These are phyloP conservation scores for Myripristis jacobus DNA, from an alignment of 2,797 vertebrate genomes.

Conservation along the genomic window DNA sequence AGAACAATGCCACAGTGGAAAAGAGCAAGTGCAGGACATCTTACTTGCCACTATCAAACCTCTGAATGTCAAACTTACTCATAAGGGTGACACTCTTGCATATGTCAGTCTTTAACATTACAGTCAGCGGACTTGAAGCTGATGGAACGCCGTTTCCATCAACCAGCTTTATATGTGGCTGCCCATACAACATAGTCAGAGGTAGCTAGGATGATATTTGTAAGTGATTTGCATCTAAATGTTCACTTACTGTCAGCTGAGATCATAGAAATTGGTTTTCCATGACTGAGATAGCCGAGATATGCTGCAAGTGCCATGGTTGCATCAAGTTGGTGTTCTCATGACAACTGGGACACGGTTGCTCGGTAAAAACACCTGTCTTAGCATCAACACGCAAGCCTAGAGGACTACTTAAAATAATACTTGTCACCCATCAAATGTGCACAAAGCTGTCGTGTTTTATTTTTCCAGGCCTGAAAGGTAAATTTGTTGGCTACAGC, in stretches of 20 bases:
- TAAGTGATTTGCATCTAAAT: background rate
- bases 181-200: no score
- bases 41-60: background rate
- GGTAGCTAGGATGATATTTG: background rate
- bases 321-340: constrained; percentile 11
- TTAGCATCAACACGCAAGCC: background rate
- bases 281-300: background rate
- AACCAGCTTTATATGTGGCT: background rate
- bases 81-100: background rate
- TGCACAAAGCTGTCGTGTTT: background rate
- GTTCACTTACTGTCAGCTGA: background rate
- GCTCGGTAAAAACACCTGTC: constrained; percentile 30
- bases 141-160: background rate
- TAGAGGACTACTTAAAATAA: background rate
- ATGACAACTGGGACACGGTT: constrained; percentile 43
- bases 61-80: no score
- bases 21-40: background rate
- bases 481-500: background rate
- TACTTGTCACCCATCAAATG: background rate
- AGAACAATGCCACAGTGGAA: background rate
- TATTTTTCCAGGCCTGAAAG: no score
- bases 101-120: background rate
- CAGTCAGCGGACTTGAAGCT: background rate
- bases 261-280: no score
- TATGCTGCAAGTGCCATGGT: background rate